Conservation (phyloP, 2,797 vertebrate genomes). For the Premnoplex brunnescens region DNA sequence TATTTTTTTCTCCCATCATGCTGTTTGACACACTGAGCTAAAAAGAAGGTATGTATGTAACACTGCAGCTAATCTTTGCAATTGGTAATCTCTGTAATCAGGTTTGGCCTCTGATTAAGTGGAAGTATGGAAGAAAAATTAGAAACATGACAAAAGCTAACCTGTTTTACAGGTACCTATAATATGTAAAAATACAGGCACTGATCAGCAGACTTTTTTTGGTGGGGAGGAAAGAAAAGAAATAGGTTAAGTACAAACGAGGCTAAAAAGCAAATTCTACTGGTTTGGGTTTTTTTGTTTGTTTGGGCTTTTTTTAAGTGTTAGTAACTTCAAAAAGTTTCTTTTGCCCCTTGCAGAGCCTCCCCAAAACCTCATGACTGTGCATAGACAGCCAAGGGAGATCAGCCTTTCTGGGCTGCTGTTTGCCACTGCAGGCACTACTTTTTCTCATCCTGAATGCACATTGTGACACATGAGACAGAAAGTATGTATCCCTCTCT, state of each 20-base stretch:
- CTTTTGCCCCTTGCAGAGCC: neutral
- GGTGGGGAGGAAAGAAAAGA: accelerated
- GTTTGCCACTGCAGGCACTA: neutral
- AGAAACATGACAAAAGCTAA: neutral
- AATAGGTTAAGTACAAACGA: neutral
- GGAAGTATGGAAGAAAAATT: neutral
- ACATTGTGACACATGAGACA: neutral
- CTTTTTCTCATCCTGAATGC: neutral
- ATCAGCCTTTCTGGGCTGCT: neutral
- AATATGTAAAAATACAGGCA: neutral
- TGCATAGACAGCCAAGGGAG: neutral
- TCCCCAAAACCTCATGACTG: neutral
- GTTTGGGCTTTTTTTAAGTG: neutral
- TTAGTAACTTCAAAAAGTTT: neutral
- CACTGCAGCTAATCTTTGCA: neutral
- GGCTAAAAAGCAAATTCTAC: neutral
- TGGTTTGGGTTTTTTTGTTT: neutral
- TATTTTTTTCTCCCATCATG: neutral
- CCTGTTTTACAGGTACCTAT: neutral
- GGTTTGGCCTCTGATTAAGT: neutral
- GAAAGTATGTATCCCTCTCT: neutral
- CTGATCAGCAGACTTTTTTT: neutral
- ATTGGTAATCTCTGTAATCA: neutral
- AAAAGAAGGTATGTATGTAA: neutral
- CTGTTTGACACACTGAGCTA: neutral